Percentiles rank a stretch among this genome's conserved stretches.
These are phyloP conservation scores for Meliscaeva auricollis DNA, from an alignment of 2,888 invertebrate genomes.

Conservation along the genomic window DNA sequence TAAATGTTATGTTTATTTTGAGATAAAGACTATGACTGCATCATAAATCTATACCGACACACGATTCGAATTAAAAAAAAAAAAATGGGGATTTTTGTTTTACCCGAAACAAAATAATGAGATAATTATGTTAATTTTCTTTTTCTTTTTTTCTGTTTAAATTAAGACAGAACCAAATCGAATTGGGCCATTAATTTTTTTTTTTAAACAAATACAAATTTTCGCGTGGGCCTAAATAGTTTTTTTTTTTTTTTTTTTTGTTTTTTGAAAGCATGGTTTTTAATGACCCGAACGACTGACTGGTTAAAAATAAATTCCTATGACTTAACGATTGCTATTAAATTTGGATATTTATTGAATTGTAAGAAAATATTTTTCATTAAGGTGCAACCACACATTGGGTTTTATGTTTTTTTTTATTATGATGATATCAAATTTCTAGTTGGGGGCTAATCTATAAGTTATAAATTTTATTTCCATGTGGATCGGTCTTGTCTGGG, in stretches of 20 bases:
- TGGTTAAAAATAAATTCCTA: slow-evolving; percentile 23
- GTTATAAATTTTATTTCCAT: neutral
- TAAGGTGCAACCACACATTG: slow-evolving; percentile 25
- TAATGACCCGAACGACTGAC: slow-evolving; percentile 11
- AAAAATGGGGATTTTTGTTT: slow-evolving; percentile 10
- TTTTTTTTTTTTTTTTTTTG: neutral
- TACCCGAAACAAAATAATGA: slow-evolving; percentile 11
- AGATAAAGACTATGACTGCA: slow-evolving; percentile 52
- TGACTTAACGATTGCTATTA: slow-evolving; percentile 6
- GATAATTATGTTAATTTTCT: slow-evolving; percentile 12
- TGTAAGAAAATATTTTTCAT: slow-evolving; percentile 7
- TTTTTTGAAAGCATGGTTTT: neutral
- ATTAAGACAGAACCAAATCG: slow-evolving; percentile 21
- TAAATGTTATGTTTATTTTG: slow-evolving; percentile 62
- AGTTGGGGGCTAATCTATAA: slow-evolving; percentile 4
- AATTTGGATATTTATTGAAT: slow-evolving; percentile 23
- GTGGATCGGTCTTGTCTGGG: fast-evolving
- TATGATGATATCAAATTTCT: slow-evolving; percentile 12
- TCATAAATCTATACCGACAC: slow-evolving; percentile 41
- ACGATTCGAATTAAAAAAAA: slow-evolving; percentile 9
- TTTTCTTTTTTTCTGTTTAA: slow-evolving; percentile 1
- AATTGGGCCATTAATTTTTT: slow-evolving; percentile 16
- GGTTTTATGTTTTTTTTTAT: neutral
- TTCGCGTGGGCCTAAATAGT: slow-evolving; percentile 16
- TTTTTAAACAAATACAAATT: slow-evolving; percentile 7